These are phyloP conservation scores for Oostethus manadensis DNA, from an alignment of 2,113 vertebrate species.

Conservation along the genomic window DNA sequence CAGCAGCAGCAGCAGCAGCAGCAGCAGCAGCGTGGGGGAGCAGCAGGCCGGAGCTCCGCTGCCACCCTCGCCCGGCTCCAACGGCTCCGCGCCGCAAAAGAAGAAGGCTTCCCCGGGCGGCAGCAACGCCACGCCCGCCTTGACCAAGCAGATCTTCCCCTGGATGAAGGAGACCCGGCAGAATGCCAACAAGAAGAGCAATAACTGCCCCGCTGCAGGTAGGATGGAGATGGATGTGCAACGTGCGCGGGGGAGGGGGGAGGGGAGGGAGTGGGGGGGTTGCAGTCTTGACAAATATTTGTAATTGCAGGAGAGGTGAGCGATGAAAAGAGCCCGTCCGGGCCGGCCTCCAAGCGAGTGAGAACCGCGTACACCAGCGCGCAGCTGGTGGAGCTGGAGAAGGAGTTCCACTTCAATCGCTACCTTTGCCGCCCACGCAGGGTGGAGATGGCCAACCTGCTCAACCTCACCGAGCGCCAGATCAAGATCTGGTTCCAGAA, in stretches of 20 bases:
- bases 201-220: constrained; percentile 87
- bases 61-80: constrained; percentile 83
- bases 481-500: constrained; percentile 99
- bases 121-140: constrained; percentile 76
- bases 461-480: constrained; percentile 96
- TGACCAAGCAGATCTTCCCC: constrained; percentile 97
- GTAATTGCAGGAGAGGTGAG: constrained; percentile 82
- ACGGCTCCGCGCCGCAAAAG: constrained; percentile 82
- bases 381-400: constrained; percentile 95
- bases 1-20: constrained; percentile 78
- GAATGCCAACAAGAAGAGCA: constrained; percentile 93
- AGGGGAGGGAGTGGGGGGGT: too few species aligned
- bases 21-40: constrained; percentile 76
- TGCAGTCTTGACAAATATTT: neutral
- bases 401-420: constrained; percentile 98
- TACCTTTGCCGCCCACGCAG: constrained; percentile 93
- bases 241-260: too few species aligned
- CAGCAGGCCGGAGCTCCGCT: constrained; percentile 83
- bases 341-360: constrained; percentile 93
- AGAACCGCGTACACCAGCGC: constrained; percentile 97
- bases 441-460: constrained; percentile 97
- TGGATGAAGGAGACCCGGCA: constrained; percentile 98
- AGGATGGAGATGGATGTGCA: constrained; percentile 39
- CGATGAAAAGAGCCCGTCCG: constrained; percentile 95
- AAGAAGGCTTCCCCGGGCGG: constrained; percentile 84